Evolutionary conservation across 2,888 invertebrate genomes (phyloP).

Genomic region (Crepidodera aurea): DNA sequence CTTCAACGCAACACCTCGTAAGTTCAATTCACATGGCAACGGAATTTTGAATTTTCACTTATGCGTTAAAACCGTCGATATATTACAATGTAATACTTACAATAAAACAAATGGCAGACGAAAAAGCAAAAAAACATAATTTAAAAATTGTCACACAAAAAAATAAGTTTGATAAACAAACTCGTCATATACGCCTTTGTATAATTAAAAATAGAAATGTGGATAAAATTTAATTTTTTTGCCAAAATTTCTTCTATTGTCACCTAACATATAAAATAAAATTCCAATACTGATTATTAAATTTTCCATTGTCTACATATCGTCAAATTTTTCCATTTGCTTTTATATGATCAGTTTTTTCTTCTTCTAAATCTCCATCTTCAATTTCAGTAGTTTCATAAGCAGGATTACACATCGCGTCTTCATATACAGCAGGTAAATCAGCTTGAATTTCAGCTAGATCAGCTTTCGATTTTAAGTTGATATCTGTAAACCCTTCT

Average conservation of each 20-base stretch:
- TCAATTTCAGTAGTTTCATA: constrained; percentile 55
- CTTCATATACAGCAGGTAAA: constrained; percentile 52
- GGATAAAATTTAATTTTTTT: too few relatives aligned
- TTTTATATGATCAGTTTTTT: constrained; percentile 11
- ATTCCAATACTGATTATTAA: constrained; percentile 15
- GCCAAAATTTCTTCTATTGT: neutral
- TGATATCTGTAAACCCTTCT: constrained; percentile 42
- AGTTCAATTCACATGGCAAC: too few relatives aligned
- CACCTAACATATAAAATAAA: neutral
- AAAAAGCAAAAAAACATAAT: too few relatives aligned
- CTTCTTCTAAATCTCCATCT: constrained; percentile 33
- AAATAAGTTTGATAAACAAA: too few relatives aligned
- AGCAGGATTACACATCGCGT: constrained; percentile 55
- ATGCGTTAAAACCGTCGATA: too few relatives aligned
- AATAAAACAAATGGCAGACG: too few relatives aligned
- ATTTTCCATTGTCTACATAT: neutral
- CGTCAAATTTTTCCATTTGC: constrained; percentile 27
- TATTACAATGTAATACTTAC: too few relatives aligned
- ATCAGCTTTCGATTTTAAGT: constrained; percentile 44
- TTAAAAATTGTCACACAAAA: too few relatives aligned
- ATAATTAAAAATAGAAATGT: too few relatives aligned
- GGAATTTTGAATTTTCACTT: too few relatives aligned
- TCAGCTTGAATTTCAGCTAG: constrained; percentile 42
- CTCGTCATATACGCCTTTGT: too few relatives aligned
- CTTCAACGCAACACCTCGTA: too few relatives aligned